Percentiles rank a stretch among this genome's conserved stretches.
phyloP scores from a whole-genome alignment of 2,113 vertebrate genomes.

The Toxostoma redivivum region DNA sequence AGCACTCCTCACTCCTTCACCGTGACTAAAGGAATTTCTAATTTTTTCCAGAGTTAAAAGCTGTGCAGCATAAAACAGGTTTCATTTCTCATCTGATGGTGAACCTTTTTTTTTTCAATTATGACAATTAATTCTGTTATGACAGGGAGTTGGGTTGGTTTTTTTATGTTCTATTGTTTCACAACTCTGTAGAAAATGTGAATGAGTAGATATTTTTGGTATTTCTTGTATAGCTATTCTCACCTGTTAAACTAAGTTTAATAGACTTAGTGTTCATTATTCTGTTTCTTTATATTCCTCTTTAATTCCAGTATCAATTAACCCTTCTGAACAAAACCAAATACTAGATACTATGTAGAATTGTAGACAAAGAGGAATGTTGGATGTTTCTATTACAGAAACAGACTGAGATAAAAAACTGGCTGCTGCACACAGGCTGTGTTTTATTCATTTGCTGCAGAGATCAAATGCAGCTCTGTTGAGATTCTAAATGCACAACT shows the following conservation, averaged over 20 bases:
- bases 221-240: not conserved
- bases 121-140: not conserved
- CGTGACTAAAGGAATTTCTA: not conserved
- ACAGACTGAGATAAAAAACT: not conserved
- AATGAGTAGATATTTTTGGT: not conserved
- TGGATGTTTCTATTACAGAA: not conserved
- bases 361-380: not conserved
- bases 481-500: not conserved
- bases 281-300: not conserved
- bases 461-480: not conserved
- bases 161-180: not conserved
- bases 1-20: not conserved
- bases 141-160: accelerated
- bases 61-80: not conserved
- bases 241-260: not conserved
- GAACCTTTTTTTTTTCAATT: not conserved
- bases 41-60: not conserved
- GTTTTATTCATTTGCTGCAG: not conserved
- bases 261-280: not conserved
- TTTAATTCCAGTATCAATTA: not conserved
- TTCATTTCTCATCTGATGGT: not conserved
- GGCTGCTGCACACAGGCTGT: not conserved
- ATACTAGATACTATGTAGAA: not conserved
- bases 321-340: not conserved
- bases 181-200: not conserved